These are phyloP conservation scores for Copidosoma aretas DNA, from an alignment of 2,888 invertebrate species.

Conservation along the genomic window DNA sequence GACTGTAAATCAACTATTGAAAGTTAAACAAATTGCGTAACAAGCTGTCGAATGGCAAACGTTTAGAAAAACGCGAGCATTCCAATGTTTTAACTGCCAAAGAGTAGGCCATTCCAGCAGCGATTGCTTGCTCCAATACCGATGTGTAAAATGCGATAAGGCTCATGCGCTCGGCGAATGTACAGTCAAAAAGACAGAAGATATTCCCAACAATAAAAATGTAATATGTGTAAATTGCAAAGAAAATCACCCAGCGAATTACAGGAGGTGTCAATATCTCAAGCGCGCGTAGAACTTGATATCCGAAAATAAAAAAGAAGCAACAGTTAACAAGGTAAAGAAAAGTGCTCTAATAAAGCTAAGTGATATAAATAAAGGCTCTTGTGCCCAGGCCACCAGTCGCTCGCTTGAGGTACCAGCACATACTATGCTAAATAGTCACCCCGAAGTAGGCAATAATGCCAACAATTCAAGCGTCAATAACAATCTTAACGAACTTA, in stretches of 20 bases:
- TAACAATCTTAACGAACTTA: no score
- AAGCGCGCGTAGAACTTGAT: conserved; percentile 1
- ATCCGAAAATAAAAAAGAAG: not conserved
- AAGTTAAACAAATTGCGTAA: conserved; percentile 11
- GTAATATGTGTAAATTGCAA: conserved; percentile 27
- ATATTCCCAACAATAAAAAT: not conserved
- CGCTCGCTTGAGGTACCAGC: no score
- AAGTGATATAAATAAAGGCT: not conserved
- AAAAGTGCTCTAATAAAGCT: not conserved
- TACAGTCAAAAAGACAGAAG: not conserved
- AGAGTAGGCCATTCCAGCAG: conserved; percentile 14
- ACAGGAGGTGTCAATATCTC: conserved; percentile 25
- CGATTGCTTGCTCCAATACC: conserved; percentile 5
- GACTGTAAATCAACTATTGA: conserved; percentile 6
- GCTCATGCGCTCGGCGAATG: conserved; percentile 12
- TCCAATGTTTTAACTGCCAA: conserved; percentile 31
- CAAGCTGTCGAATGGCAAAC: conserved; percentile 26
- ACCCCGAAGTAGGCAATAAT: no score
- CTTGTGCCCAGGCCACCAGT: no score
- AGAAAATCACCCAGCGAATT: conserved; percentile 20
- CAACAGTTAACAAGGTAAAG: not conserved
- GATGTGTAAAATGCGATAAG: conserved; percentile 28
- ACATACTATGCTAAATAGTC: no score
- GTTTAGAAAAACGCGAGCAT: conserved; percentile 8
- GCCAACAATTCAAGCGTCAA: no score